phyloP scores from a whole-genome alignment of 2,888 invertebrate species.

The Leptura quadrifasciata region DNA sequence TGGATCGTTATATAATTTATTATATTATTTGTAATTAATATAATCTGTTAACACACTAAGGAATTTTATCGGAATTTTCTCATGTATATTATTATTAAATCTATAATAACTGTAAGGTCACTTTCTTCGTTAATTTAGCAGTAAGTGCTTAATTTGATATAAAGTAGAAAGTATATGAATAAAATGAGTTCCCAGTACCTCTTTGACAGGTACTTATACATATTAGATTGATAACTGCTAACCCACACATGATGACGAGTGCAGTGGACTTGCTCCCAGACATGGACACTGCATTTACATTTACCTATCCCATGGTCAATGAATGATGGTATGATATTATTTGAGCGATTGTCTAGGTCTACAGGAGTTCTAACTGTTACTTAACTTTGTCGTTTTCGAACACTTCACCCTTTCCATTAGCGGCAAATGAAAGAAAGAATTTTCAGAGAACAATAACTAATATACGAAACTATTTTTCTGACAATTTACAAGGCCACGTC shows the following conservation, averaged over 20 bases:
- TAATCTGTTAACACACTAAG: neutral
- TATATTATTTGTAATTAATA: constrained; percentile 4
- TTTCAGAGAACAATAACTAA: neutral
- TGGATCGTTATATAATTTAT: neutral
- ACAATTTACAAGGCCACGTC: too few relatives aligned
- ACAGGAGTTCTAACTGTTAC: constrained; percentile 53
- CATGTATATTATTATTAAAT: constrained; percentile 3
- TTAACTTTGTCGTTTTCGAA: constrained; percentile 52
- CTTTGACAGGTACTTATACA: constrained; percentile 46
- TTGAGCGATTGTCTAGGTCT: constrained; percentile 60
- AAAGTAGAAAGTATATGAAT: constrained; percentile 44
- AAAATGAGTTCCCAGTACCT: constrained; percentile 38
- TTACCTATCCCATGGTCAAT: constrained; percentile 50
- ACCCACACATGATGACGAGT: constrained; percentile 38
- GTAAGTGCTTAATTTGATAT: constrained; percentile 24
- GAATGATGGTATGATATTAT: constrained; percentile 63
- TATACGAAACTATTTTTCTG: neutral
- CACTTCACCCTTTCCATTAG: constrained; percentile 48
- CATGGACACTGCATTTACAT: constrained; percentile 58
- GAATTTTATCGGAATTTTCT: neutral
- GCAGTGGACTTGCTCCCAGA: constrained; percentile 43
- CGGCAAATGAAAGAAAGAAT: constrained; percentile 13
- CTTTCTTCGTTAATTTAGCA: constrained; percentile 32
- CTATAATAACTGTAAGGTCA: constrained; percentile 11
- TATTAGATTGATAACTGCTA: constrained; percentile 49